Evolutionary conservation across 2,888 invertebrate species (phyloP).

Genomic region (Onthophagus sagittarius): DNA sequence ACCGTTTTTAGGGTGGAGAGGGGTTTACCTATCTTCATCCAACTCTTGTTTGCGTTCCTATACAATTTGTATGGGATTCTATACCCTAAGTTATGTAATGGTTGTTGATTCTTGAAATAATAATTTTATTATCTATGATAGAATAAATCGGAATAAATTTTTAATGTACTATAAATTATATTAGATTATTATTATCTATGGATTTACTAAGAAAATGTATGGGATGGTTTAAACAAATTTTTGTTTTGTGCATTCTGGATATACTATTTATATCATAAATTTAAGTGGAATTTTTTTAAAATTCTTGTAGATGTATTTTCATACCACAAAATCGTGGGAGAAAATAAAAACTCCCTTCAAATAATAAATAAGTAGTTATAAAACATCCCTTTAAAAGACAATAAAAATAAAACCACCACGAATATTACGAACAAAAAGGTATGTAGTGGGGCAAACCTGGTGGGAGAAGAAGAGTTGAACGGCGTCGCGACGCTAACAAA

Average conservation of each 20-base stretch:
- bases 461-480: not conserved
- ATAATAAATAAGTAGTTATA: constrained; percentile 24
- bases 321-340: not conserved
- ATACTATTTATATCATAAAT: no score
- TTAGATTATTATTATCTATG: no score
- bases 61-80: constrained; percentile 19
- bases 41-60: constrained; percentile 14
- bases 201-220: no score
- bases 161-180: no score
- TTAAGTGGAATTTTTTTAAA: no score
- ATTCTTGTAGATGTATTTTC: not conserved
- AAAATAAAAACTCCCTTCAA: not conserved
- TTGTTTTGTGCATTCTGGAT: no score
- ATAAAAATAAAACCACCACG: constrained; percentile 24
- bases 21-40: not conserved
- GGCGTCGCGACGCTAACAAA: constrained; percentile 25
- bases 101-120: not conserved
- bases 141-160: no score
- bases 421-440: constrained; percentile 14
- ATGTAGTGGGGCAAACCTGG: constrained; percentile 27
- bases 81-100: not conserved
- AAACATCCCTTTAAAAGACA: constrained; percentile 23
- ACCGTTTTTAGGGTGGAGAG: not conserved
- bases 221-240: no score
- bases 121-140: no score